Evolutionary conservation across 2,113 vertebrate genomes (phyloP).

Genomic region (Cynoglossus semilaevis): DNA sequence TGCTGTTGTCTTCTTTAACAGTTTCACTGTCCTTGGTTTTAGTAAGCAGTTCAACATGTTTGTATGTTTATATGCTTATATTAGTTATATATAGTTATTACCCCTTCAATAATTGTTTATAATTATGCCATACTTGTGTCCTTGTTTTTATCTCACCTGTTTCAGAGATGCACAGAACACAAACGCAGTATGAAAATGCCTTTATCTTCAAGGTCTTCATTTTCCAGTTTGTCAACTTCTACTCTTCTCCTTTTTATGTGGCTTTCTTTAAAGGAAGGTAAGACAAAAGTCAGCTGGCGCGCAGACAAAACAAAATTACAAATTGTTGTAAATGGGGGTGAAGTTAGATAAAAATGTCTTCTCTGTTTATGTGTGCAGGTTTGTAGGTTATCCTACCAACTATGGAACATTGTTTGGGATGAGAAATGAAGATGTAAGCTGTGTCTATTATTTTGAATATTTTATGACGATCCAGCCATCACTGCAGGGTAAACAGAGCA

Average conservation of each 20-base stretch:
- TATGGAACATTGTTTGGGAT: conserved; percentile 79
- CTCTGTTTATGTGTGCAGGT: conserved; percentile 56
- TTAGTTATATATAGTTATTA: no score
- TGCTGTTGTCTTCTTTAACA: no score
- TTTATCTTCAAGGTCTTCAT: conserved; percentile 84
- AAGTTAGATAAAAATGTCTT: not conserved
- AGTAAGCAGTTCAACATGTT: no score
- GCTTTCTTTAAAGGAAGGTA: conserved; percentile 85
- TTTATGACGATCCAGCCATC: not conserved
- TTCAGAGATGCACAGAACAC: conserved; percentile 82
- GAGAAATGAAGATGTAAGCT: conserved; percentile 81
- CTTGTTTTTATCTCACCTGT: conserved; percentile 3
- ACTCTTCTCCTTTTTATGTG: conserved; percentile 81
- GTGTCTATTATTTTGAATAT: not conserved
- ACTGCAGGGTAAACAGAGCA: not conserved
- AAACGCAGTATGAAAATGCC: conserved; percentile 80
- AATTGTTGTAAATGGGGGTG: not conserved
- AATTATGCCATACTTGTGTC: not conserved
- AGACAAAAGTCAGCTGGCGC: conserved; percentile 7
- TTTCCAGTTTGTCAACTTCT: conserved; percentile 85
- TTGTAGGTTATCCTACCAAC: conserved; percentile 79
- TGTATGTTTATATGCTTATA: no score
- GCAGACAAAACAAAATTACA: not conserved
- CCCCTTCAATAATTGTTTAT: no score
- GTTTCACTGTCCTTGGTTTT: no score